Evolutionary conservation across 2,888 invertebrate species (phyloP), one percentile per base, ranked within the genome.

Genomic region (Polydrusus pterygomalis): DNA sequence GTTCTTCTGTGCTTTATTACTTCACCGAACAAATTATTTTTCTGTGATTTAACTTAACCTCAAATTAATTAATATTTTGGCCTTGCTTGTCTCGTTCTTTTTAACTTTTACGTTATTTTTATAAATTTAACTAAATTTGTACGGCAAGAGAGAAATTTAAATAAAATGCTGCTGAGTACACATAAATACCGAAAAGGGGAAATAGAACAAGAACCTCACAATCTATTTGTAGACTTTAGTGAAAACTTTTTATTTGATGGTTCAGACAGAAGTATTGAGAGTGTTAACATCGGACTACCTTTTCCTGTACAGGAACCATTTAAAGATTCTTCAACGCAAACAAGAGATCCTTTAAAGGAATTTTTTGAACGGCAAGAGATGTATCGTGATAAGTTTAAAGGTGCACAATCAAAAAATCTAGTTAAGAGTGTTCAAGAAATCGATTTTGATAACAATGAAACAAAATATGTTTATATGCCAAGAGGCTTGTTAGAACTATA

Each of bases 401-500:
- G 70, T 45, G 58, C 71, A 63, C 54, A 51, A 51, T 45, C 77
- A 69, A 65, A 76, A 63, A 64, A 65, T 13, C 18, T 79, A 73
- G 10, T 73, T 51, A 62, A 75, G 75, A 34, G 56, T 8, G 78
- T 81, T 20, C 34, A 69, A 20, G 77, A 78, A 67, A 17, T 72
- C 40, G 67, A 70, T 17, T 74, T 74, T 17, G 63, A 17, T 20
- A 63, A 60, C 0, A 25, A 38, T 13, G 15, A 68, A 20, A 68
- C 67, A 13, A 38, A 70, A 15, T 81, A 78, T 60, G 63, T 80
- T 5, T 74, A 75, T 60, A 64, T 82, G 34, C 80, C 80, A 8
- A 73, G 67, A 49, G 75, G 77, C n/a, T 63, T 82, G 25, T 43
- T 81, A 13, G 78, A 81, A 43, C 77, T 80, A 34, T 81, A 81